Evolutionary conservation across 1,140 invertebrate species (phyloP), one percentile per base, ranked within the genome.

Genomic region (Yoshiicerus persimilis): DNA sequence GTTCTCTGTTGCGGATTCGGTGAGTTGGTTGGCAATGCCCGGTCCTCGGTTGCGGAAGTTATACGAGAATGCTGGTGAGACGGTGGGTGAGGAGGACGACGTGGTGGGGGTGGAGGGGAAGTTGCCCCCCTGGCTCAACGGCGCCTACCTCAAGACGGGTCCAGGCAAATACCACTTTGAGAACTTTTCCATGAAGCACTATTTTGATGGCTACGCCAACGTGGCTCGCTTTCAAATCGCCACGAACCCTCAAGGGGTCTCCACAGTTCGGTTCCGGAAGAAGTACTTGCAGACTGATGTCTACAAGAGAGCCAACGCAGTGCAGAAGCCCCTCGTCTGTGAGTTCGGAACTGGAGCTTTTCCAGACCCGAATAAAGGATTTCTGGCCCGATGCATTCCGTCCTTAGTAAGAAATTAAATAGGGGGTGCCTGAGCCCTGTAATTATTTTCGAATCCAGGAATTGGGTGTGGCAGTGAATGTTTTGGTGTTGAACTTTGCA

Each of bases 151-250:
- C 9, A 88, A 88, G 38, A 70, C 70, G 0, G 88, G 88, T 5
- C 88, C 89, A 0, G 89, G 89, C 13, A 88, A 88, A 87, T 90
- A 84, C 56, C 88, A 90, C 47, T 90, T 90, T 36, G 89, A 89
- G 25, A 39, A 66, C 25, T 88, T 84, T 36, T 84, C 86, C 9
- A 47, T 90, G 38, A 90, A 89, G 25, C 89, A 90, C 41, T 88
- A 87, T 41, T 88, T 90, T 66, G 89, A 90, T 83, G 89, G 87
- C 8, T 90, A 86, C 20, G 80, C 88, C 0, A 86, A 85, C 27
- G 80, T 90, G 1, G 47, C 83, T 13, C 87, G 66, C 9, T 89
- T 88, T n/a, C 32, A 34, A 16, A 87, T 89, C 30, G 20, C 25
- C 0, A 39, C 62, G 5, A 80, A 83, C 5, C 32, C 8, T 6